A percentile compares a stretch with the other conserved stretches of the same genome.
Conservation (phyloP, 1,140 invertebrate genomes). For the Tribolium castaneum region DNA sequence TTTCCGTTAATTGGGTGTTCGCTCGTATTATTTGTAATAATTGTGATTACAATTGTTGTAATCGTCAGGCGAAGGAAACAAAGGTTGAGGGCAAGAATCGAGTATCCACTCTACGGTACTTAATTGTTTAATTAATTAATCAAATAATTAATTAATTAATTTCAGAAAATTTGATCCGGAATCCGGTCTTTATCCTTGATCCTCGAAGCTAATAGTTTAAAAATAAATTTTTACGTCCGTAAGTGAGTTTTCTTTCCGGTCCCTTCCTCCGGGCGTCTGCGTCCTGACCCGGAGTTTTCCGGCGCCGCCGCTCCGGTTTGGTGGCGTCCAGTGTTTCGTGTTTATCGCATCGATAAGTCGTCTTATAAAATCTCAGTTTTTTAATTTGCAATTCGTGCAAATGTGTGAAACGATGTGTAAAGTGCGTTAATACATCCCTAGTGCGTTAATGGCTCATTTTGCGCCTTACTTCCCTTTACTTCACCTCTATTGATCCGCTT, state of each 20-base stretch:
- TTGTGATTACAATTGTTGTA: neutral
- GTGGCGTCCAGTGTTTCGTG: neutral
- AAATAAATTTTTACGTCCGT: neutral
- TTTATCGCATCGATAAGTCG: neutral
- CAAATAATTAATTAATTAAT: neutral
- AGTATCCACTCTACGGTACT: constrained; percentile 1
- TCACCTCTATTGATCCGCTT: constrained; percentile 1
- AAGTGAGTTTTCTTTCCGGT: neutral
- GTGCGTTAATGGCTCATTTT: neutral
- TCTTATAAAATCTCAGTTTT: neutral
- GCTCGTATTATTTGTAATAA: neutral
- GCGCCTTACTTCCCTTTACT: neutral
- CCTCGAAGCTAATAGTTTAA: neutral
- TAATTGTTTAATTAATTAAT: neutral
- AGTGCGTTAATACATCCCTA: neutral
- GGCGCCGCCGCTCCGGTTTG: neutral
- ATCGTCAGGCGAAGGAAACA: neutral
- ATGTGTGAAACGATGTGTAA: neutral
- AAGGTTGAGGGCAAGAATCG: neutral
- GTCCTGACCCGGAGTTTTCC: constrained; percentile 9
- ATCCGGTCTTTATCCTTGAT: neutral
- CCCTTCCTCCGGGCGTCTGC: neutral
- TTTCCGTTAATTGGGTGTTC: neutral
- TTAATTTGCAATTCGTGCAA: neutral
- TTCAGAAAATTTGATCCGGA: constrained; percentile 3